Evolutionary conservation across 2,797 vertebrate species (phyloP).

Genomic region (Synanceia verrucosa): DNA sequence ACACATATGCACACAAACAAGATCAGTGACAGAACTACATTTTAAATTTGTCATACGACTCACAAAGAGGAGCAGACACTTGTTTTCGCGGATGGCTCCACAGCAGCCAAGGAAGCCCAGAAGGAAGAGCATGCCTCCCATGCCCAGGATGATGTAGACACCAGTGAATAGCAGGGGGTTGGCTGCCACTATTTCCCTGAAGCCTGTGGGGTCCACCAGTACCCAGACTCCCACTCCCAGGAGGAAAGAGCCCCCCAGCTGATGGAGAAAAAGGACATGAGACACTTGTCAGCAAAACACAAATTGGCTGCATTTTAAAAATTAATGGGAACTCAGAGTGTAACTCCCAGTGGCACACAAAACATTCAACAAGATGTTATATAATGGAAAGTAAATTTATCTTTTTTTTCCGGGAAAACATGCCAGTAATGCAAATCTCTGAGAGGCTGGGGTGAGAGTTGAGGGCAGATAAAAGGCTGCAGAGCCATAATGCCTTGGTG

Average conservation of each 20-base stretch:
- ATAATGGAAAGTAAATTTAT: conserved; percentile 23
- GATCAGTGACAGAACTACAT: conserved; percentile 31
- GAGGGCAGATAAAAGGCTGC: conserved; percentile 36
- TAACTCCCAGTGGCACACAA: conserved; percentile 6
- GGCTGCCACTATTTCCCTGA: conserved; percentile 93
- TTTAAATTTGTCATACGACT: conserved; percentile 73
- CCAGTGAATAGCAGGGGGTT: conserved; percentile 94
- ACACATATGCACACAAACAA: conserved; percentile 39
- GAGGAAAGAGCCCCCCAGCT: conserved; percentile 94
- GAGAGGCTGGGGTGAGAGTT: conserved; percentile 18
- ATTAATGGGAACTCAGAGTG: conserved; percentile 39
- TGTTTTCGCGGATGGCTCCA: conserved; percentile 95
- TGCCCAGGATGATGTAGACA: conserved; percentile 92
- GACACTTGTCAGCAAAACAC: conserved; percentile 33
- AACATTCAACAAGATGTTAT: conserved; percentile 41
- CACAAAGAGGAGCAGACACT: conserved; percentile 95
- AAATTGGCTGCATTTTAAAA: conserved; percentile 27
- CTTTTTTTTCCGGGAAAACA: conserved; percentile 17
- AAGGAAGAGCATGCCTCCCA: conserved; percentile 95
- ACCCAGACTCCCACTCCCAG: conserved; percentile 95
- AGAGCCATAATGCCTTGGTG: conserved; percentile 20
- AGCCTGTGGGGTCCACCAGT: conserved; percentile 93
- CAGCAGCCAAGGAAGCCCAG: conserved; percentile 97
- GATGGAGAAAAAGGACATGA: conserved; percentile 35
- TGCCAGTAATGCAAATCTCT: conserved; percentile 32